Conservation (phyloP, 1,140 invertebrate genomes). For the Rhyacophila brunnea region DNA sequence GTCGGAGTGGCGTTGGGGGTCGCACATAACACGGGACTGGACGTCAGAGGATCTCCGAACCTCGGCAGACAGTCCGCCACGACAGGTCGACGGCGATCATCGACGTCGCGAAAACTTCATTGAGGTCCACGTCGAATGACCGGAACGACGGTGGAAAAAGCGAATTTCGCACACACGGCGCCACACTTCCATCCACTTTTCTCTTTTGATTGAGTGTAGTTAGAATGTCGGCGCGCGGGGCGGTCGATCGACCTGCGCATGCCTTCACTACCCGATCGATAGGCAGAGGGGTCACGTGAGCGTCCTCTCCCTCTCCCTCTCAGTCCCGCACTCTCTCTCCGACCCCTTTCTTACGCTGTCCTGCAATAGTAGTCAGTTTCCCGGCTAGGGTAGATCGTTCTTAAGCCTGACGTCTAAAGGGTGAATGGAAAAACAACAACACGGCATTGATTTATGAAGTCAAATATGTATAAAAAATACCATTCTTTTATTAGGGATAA, state of each 20-base stretch:
- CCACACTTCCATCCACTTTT: slow-evolving; percentile 38
- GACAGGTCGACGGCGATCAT: neutral
- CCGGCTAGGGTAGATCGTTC: too few species aligned
- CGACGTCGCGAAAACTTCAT: neutral
- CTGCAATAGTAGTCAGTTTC: too few species aligned
- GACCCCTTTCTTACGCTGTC: too few species aligned
- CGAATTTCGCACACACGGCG: slow-evolving; percentile 30
- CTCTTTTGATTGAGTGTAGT: slow-evolving; percentile 19
- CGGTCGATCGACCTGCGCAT: slow-evolving; percentile 28
- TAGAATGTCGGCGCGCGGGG: slow-evolving; percentile 14
- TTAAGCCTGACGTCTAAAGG: too few species aligned
- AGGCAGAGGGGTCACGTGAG: slow-evolving; percentile 17
- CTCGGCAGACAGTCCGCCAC: neutral
- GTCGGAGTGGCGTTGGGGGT: too few species aligned
- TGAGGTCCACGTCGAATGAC: slow-evolving; percentile 9
- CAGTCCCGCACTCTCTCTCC: too few species aligned
- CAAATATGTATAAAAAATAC: too few species aligned
- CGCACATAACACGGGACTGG: too few species aligned
- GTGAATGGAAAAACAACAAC: too few species aligned
- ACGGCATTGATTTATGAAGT: too few species aligned
- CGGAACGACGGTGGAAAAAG: slow-evolving; percentile 23
- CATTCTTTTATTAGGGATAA: too few species aligned
- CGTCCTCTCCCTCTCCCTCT: neutral
- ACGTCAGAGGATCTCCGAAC: neutral
- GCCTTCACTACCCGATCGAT: slow-evolving; percentile 28